These are phyloP conservation scores for Cirrhinus mrigala DNA, from an alignment of 2,797 vertebrate genomes.

Conservation along the genomic window DNA sequence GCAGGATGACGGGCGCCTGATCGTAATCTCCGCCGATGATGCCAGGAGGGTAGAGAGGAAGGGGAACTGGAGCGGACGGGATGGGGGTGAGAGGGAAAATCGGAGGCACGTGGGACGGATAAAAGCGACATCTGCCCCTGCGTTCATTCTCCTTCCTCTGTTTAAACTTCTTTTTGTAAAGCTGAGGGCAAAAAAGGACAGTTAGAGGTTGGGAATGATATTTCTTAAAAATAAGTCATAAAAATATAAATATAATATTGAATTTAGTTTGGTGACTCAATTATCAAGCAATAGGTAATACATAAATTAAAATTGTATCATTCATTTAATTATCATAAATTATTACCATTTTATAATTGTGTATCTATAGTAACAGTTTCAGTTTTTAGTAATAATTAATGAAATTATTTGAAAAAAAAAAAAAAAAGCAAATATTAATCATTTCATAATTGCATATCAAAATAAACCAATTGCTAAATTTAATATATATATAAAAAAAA, in stretches of 20 bases:
- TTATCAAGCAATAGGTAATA: too few species aligned
- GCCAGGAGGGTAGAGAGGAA: constrained; percentile 68
- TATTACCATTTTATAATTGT: too few species aligned
- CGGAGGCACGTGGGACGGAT: constrained; percentile 27
- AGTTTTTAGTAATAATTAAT: too few species aligned
- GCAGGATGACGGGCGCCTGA: constrained; percentile 69
- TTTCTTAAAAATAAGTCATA: not conserved
- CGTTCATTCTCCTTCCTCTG: constrained; percentile 34
- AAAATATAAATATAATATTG: not conserved
- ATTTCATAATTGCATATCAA: too few species aligned
- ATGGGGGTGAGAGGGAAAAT: constrained; percentile 38
- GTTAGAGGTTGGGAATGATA: not conserved
- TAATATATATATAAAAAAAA: too few species aligned
- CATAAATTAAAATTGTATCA: too few species aligned
- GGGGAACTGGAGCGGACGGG: constrained; percentile 50
- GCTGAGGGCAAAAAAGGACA: constrained; percentile 61
- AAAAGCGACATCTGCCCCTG: not conserved
- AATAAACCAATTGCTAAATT: too few species aligned
- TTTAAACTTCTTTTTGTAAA: constrained; percentile 70
- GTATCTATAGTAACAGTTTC: too few species aligned
- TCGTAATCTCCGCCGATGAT: constrained; percentile 80
- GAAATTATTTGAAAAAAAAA: too few species aligned
- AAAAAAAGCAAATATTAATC: too few species aligned
- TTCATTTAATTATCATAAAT: too few species aligned
- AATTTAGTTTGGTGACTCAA: not conserved